Percentiles rank a stretch among this genome's conserved stretches.
These are phyloP conservation scores for Drosophila arawakana DNA, from an alignment of 1,140 invertebrate genomes.

Conservation along the genomic window DNA sequence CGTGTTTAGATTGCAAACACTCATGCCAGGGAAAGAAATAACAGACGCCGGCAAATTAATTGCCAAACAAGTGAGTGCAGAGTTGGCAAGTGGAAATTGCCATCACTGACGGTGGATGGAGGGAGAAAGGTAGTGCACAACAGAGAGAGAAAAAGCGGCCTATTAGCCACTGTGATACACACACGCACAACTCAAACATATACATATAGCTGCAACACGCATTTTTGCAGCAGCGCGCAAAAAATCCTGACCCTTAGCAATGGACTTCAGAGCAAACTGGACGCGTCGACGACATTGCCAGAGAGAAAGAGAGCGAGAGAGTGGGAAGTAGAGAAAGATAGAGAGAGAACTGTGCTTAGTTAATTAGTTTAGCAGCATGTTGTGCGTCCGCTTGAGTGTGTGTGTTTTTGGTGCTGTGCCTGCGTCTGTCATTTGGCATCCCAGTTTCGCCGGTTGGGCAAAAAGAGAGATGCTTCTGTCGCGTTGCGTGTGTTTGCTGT, in stretches of 20 bases:
- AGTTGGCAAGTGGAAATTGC: slow-evolving; percentile 78
- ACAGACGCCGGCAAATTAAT: slow-evolving; percentile 81
- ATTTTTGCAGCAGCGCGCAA: slow-evolving; percentile 62
- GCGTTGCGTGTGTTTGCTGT: slow-evolving; percentile 70
- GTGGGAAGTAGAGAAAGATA: background rate
- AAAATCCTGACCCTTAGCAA: slow-evolving; percentile 64
- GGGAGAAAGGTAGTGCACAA: slow-evolving; percentile 47
- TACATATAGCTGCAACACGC: slow-evolving; percentile 55
- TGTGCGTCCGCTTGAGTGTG: slow-evolving; percentile 28
- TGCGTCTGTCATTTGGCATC: slow-evolving; percentile 60
- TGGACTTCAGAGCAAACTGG: slow-evolving; percentile 42
- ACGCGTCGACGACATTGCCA: slow-evolving; percentile 50
- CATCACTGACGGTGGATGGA: slow-evolving; percentile 39
- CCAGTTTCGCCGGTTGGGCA: slow-evolving; percentile 14
- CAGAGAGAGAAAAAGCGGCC: slow-evolving; percentile 45
- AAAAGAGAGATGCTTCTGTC: slow-evolving; percentile 3
- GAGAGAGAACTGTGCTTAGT: slow-evolving; percentile 65
- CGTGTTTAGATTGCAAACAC: slow-evolving; percentile 82
- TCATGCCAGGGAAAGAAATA: slow-evolving; percentile 77
- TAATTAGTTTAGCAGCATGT: slow-evolving; percentile 79
- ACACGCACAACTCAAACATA: slow-evolving; percentile 3
- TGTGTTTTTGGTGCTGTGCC: slow-evolving; percentile 15
- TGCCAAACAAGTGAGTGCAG: slow-evolving; percentile 82
- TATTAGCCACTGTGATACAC: slow-evolving; percentile 54
- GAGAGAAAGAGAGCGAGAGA: background rate